Base-by-base conservation (phyloP, 2,113 vertebrate species). In the Ageneiosus marmoratus region DNA sequence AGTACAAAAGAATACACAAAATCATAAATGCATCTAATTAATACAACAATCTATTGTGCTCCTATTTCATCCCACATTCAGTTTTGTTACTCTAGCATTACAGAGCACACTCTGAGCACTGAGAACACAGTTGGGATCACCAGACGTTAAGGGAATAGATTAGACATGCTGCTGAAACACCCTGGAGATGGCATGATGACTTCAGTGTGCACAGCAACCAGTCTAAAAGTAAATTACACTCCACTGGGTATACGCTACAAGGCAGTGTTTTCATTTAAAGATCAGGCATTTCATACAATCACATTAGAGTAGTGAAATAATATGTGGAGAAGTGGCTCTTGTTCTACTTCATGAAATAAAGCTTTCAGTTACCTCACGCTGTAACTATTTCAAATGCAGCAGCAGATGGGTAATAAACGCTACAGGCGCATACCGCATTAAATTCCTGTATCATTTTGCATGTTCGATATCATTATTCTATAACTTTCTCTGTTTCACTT, bases 251-350 rank as follows among this genome's bases (percentile, higher is more conserved):
- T 10, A 65, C 44, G 62, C 12, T 41, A 46, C 24, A 77, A 27
- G 63, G 24, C 50, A 51, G 37, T 5, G 24, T 82, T 82, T 82
- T 74, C 27, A 82, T 82, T 80, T 63, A 51, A 44, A 75, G 67
- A 55, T 69, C 48, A 50, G 20, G 37, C 72, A 67, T 80, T 83
- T 80, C 37, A 83, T 87, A 65, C 80, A 76, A 83, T 74, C 56
- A 79, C n/a, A 74, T 82, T 78, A 75, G 32, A 37, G 80, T 44
- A 77, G 56, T 60, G 37, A 72, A 77, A 27, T 51, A 22, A 22
- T 41, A 16, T 84, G 56, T 77, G 1, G 58, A 11, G 77, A 69
- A 41, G 60, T n/a, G 44, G 27, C 50, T 73, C 58, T 22, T 65
- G 50, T 84, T 84, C 74, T 13, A 29, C 22, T 46, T 70, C 27